Conservation (phyloP, 2,797 vertebrate genomes). For the Danio choprae region DNA sequence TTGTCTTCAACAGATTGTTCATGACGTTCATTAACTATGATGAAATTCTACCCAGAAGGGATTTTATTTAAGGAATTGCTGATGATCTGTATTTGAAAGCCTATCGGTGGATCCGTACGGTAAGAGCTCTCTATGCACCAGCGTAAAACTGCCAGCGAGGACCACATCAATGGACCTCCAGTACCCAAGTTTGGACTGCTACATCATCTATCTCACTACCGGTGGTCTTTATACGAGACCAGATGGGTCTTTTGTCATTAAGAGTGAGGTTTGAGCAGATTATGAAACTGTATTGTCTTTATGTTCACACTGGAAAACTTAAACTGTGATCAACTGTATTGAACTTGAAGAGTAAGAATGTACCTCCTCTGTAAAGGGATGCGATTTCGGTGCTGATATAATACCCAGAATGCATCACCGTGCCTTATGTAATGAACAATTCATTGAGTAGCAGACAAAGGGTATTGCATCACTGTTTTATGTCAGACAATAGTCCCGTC, state of each 20-base stretch:
- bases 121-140: slow-evolving; percentile 51
- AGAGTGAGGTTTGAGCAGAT: slow-evolving; percentile 39
- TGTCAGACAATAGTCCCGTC: slow-evolving; percentile 25
- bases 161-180: slow-evolving; percentile 9
- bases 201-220: slow-evolving; percentile 48
- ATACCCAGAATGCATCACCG: slow-evolving; percentile 52
- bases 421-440: slow-evolving; percentile 58
- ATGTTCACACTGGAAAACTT: slow-evolving; percentile 37
- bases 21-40: slow-evolving; percentile 48
- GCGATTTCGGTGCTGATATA: slow-evolving; percentile 43
- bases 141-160: slow-evolving; percentile 48
- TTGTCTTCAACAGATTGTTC: slow-evolving; percentile 43
- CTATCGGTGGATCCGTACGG: background rate
- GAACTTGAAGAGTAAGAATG: slow-evolving; percentile 46
- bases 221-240: slow-evolving; percentile 2
- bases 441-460: slow-evolving; percentile 39
- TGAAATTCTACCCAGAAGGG: slow-evolving; percentile 34
- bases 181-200: slow-evolving; percentile 43
- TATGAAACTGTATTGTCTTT: slow-evolving; percentile 21
- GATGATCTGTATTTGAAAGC: slow-evolving; percentile 26
- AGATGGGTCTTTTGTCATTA: background rate
- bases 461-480: slow-evolving; percentile 31
- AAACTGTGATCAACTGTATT: slow-evolving; percentile 41
- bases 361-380: slow-evolving; percentile 34
- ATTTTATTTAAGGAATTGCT: slow-evolving; percentile 33